Conservation (phyloP, 2,113 vertebrate genomes). For the Balaeniceps rex region DNA sequence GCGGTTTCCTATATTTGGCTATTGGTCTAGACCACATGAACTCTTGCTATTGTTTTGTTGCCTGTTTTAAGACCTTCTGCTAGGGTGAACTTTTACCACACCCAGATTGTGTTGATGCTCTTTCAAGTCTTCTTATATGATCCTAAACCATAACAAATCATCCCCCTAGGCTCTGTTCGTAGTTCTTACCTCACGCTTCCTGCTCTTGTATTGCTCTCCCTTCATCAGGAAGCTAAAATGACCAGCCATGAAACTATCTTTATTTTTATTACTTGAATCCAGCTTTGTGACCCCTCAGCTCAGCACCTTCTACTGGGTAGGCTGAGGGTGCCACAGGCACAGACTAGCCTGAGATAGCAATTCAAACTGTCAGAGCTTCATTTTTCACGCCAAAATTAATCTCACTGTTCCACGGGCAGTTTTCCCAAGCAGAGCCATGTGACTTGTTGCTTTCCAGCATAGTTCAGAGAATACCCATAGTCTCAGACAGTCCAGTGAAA, state of each 20-base stretch:
- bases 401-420: neutral
- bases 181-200: constrained; percentile 21
- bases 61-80: neutral
- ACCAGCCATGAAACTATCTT: neutral
- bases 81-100: neutral
- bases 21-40: constrained; percentile 16
- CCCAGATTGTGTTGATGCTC: neutral
- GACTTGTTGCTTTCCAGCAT: neutral
- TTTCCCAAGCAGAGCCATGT: neutral
- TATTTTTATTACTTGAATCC: neutral
- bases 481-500: neutral
- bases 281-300: neutral
- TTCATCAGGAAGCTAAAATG: neutral
- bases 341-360: neutral
- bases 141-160: neutral
- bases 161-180: neutral
- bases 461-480: neutral
- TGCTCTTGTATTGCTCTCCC: neutral
- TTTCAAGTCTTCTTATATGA: neutral
- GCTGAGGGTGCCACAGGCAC: neutral
- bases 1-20: constrained; percentile 28
- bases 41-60: constrained; percentile 46
- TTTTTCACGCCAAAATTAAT: neutral
- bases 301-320: neutral
- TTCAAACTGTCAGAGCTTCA: neutral